Conservation (phyloP, 2,888 invertebrate genomes). For the Drosophila basisetae region DNA sequence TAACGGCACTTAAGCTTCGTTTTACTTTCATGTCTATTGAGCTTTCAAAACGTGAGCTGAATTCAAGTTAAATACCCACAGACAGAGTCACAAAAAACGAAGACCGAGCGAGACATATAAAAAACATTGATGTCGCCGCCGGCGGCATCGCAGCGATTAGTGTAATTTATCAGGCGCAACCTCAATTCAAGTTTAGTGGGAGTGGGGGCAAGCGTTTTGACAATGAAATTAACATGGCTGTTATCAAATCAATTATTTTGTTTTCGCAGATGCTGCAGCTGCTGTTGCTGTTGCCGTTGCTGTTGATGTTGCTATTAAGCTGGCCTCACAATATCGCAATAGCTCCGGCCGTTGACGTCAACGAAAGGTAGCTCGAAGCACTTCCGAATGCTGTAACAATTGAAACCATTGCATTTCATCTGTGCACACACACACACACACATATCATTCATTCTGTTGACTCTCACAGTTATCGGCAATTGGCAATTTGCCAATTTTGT, state of each 20-base stretch:
- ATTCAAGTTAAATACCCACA: slow-evolving; percentile 23
- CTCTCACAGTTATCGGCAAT: slow-evolving; percentile 24
- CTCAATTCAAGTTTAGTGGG: slow-evolving; percentile 60
- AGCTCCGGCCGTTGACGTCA: slow-evolving; percentile 40
- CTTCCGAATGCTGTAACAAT: slow-evolving; percentile 58
- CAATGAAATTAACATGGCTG: slow-evolving; percentile 61
- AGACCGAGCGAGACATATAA: slow-evolving; percentile 21
- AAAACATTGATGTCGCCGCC: slow-evolving; percentile 9
- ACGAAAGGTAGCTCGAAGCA: slow-evolving; percentile 16
- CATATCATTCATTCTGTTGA: not conserved
- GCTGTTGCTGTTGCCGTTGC: slow-evolving; percentile 3
- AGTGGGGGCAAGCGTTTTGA: slow-evolving; percentile 53
- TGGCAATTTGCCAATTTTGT: slow-evolving; percentile 63
- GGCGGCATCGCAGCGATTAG: slow-evolving; percentile 48
- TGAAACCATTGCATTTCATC: slow-evolving; percentile 47
- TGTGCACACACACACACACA: not conserved
- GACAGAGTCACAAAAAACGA: slow-evolving; percentile 10
- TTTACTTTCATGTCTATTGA: slow-evolving; percentile 51
- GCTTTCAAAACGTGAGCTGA: slow-evolving; percentile 43
- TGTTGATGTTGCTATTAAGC: not conserved
- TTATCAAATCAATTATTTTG: slow-evolving; percentile 71
- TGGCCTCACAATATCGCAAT: slow-evolving; percentile 27
- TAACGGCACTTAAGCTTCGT: slow-evolving; percentile 54
- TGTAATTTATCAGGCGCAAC: slow-evolving; percentile 72
- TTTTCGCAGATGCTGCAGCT: slow-evolving; percentile 35